Evolutionary conservation across 1,140 invertebrate genomes (phyloP).

Genomic region (Cherax quadricarinatus): DNA sequence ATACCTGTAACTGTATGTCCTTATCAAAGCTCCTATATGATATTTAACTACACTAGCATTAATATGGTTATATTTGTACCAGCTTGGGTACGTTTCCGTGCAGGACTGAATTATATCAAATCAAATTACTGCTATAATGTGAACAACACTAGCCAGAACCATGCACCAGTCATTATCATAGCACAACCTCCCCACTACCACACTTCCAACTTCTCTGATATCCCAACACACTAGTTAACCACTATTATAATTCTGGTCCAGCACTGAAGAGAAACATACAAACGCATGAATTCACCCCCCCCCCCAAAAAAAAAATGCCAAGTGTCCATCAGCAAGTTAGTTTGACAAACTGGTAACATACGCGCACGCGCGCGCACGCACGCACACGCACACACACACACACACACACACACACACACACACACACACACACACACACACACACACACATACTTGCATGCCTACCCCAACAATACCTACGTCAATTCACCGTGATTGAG

Average conservation of each 20-base stretch:
- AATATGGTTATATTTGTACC: too few relatives aligned
- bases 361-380: background rate
- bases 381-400: constrained; percentile 10
- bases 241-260: too few relatives aligned
- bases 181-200: background rate
- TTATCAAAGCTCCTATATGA: too few relatives aligned
- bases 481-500: background rate
- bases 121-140: background rate
- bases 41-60: too few relatives aligned
- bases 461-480: background rate
- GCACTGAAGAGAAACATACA: background rate
- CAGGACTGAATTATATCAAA: background rate
- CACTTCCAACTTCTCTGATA: background rate
- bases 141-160: background rate
- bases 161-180: background rate
- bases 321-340: too few relatives aligned
- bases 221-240: background rate
- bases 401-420: background rate
- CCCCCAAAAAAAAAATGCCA: too few relatives aligned
- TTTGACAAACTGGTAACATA: too few relatives aligned
- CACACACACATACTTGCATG: background rate
- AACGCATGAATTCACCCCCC: too few relatives aligned
- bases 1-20: too few relatives aligned
- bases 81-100: background rate
- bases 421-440: constrained; percentile 29